Evolutionary conservation across 2,888 invertebrate species (phyloP), one percentile per base, ranked within the genome.

Genomic region (Pristionchus mayeri): DNA sequence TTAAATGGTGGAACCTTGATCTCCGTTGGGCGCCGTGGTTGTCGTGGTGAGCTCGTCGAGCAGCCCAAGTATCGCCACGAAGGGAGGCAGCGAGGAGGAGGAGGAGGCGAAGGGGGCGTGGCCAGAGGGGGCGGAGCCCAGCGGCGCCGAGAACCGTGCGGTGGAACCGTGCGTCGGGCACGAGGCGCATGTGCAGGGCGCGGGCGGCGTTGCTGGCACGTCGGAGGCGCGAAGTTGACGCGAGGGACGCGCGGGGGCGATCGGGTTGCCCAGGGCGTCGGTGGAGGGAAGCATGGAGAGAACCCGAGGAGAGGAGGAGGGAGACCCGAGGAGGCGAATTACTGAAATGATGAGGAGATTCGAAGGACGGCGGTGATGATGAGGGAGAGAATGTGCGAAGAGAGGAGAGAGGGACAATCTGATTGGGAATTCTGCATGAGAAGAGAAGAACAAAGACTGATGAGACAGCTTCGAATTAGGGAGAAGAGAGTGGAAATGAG

Each of bases 121-220:
- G 34, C 27, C 16, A 9, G 27, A 27, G 9, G 37, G n/a, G 57
- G 37, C 57, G 80, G 0, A 3, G 18, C 76, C 57, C 27, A 40
- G 80, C 37, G 80, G 80, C 21, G 57, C 54, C 54, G 6, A 80
- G 80, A 57, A 24, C 21, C 21, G 16, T 27, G 60, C 50, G 30
- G 21, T 40, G 60, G 60, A 13, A 44, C 79, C 40, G 60, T 57
- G 60, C 44, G 85, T 80, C 48, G 80, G 81, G 60, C 81, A 81
- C 76, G 67, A 21, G 57, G 80, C 44, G 37, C 78, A 76, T 30
- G 71, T 85, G 85, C 85, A 71, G 1, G 40, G 67, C 34, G 37
- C 48, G 18, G 54, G 52, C 2, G 57, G 9, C 9, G 52, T 54
- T 52, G 75, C 40, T 30, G 84, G 50, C 78, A 80, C 57, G 60